Base-by-base conservation (phyloP, 1,140 invertebrate species). In the Phymorhynchus buccinoides region DNA sequence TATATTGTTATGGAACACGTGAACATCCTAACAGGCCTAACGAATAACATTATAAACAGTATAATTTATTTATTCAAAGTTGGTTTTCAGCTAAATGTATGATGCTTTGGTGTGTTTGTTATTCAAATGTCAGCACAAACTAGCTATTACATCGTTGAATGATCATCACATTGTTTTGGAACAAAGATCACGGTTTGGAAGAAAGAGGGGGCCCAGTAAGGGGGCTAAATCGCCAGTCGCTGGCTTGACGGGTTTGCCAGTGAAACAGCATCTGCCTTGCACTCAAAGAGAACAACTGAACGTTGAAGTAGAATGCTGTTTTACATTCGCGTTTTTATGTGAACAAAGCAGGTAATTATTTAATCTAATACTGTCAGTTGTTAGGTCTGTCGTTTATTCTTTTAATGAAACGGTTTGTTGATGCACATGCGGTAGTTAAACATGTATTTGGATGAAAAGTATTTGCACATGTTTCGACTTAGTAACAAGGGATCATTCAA, bases 1-100 rank as follows among this genome's bases (percentile, higher is more conserved):
- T 66, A 66, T 66, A n/a, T 66, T 9, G 35, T 37, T 1, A 37
- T 75, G 22, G 73, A 62, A 12, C 18, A 62, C 56, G n/a, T 41
- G 73, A 75, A 75, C 73, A 75, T 75, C 73, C 73, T 75, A 75
- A n/a, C n/a, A n/a, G n/a, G n/a, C n/a, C 41, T 75, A 75, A 41
- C 6, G 9, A 7, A 75, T 41, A n/a, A n/a, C n/a, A n/a, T 75
- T 75, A 41, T 22, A 18, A 62, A 27, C 56, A 62, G 22, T 41
- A 22, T 75, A 18, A 75, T 41, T 22, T 14, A 75, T 41, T 27
- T 73, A 73, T 37, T 30, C 22, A 16, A 35, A 27, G 14, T 37
- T 73, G 4, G 27, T 73, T 73, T 35, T 73, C 6, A 73, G n/a
- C 30, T 35, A 73, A 37, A 35, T 35, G 9, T 35, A 14, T 73